Evolutionary conservation across 1,140 invertebrate genomes (phyloP).

Genomic region (Notospermus geniculatus): DNA sequence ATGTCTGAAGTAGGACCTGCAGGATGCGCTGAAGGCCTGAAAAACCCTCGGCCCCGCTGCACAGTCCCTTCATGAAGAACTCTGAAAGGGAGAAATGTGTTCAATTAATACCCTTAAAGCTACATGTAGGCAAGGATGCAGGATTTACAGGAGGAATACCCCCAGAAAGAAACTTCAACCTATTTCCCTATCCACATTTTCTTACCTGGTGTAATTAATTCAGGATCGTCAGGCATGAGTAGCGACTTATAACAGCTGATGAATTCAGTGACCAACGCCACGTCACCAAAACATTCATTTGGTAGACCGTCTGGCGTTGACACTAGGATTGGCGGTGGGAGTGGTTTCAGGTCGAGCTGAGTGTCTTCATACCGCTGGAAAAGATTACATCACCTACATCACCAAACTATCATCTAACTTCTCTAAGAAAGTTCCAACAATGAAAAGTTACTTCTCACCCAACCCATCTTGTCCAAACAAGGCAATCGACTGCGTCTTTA

Average conservation of each 20-base stretch:
- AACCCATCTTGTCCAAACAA: too few species aligned
- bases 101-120: too few species aligned
- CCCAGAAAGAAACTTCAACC: not conserved
- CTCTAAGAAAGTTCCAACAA: too few species aligned
- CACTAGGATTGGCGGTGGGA: conserved; percentile 48
- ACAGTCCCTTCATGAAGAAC: conserved; percentile 44
- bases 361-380: conserved; percentile 45
- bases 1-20: conserved; percentile 43
- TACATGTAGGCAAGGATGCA: too few species aligned
- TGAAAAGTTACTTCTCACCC: too few species aligned
- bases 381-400: too few species aligned
- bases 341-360: conserved; percentile 37
- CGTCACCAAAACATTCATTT: conserved; percentile 53
- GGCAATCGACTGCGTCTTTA: too few species aligned
- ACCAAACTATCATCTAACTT: too few species aligned
- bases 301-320: conserved; percentile 49
- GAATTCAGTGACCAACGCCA: conserved; percentile 53
- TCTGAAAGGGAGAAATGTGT: too few species aligned
- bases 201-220: conserved; percentile 44
- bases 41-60: conserved; percentile 39
- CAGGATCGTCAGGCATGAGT: conserved; percentile 50
- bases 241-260: conserved; percentile 48
- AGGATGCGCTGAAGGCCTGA: conserved; percentile 40
- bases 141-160: too few species aligned
- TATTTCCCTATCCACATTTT: too few species aligned